phyloP scores from a whole-genome alignment of 2,888 invertebrate genomes.

The Eupithecia insigniata region DNA sequence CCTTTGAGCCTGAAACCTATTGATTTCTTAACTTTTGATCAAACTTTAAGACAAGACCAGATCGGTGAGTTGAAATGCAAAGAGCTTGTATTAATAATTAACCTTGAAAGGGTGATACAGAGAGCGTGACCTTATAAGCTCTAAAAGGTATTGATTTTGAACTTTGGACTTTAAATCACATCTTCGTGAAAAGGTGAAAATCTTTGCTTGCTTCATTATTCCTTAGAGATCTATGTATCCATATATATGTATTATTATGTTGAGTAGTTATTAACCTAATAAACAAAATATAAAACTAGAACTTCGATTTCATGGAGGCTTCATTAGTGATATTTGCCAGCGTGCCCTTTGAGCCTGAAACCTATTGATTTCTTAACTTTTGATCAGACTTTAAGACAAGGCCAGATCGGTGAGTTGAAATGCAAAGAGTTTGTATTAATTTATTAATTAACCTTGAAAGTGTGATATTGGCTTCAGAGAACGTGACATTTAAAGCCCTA shows the following conservation, averaged over 20 bases:
- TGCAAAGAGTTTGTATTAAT: background rate
- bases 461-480: background rate
- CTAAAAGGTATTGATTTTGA: too few relatives aligned
- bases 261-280: too few relatives aligned
- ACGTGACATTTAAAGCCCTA: background rate
- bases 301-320: background rate
- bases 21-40: background rate
- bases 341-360: background rate
- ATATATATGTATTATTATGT: too few relatives aligned
- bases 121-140: too few relatives aligned
- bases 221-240: too few relatives aligned
- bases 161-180: too few relatives aligned
- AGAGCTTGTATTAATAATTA: background rate
- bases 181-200: too few relatives aligned
- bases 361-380: constrained; percentile 2
- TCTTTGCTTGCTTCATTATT: too few relatives aligned
- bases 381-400: background rate
- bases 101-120: too few relatives aligned
- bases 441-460: background rate
- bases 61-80: background rate
- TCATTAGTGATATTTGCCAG: background rate
- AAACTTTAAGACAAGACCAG: background rate
- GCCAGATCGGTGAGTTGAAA: background rate
- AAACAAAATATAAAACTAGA: background rate
- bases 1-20: background rate